phyloP scores from a whole-genome alignment of 2,888 invertebrate species.

The Drosophila ezoana region DNA sequence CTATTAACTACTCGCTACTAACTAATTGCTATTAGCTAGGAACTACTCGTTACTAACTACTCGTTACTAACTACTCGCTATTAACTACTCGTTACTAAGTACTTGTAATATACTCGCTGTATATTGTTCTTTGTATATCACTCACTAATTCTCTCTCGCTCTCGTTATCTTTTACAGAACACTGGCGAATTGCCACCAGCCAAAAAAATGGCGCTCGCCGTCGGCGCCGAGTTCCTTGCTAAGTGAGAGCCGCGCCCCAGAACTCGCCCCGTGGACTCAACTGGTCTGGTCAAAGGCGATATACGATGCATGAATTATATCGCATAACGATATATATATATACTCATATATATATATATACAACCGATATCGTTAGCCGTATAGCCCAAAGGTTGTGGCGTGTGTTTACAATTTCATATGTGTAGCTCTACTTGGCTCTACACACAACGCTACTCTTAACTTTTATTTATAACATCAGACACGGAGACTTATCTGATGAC shows the following conservation, averaged over 20 bases:
- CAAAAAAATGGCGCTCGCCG: slow-evolving; percentile 59
- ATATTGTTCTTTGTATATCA: not conserved
- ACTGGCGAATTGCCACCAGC: slow-evolving; percentile 58
- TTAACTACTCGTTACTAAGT: not conserved
- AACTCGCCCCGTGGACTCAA: slow-evolving; percentile 3
- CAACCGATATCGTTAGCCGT: slow-evolving; percentile 20
- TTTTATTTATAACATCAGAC: slow-evolving; percentile 14
- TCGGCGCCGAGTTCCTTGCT: slow-evolving; percentile 46
- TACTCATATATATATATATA: slow-evolving; percentile 7
- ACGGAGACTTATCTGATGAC: not conserved
- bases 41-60: not conserved
- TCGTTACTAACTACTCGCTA: not conserved
- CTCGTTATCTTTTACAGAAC: slow-evolving; percentile 25
- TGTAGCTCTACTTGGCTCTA: slow-evolving; percentile 16
- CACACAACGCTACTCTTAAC: not conserved
- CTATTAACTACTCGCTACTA: too few species aligned
- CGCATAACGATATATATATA: slow-evolving; percentile 1
- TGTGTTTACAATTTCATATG: slow-evolving; percentile 28
- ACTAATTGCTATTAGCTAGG: too few species aligned
- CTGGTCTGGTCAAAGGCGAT: slow-evolving; percentile 35
- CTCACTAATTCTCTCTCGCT: not conserved
- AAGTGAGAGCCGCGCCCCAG: slow-evolving; percentile 42
- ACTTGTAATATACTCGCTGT: not conserved
- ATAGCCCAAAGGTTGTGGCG: slow-evolving; percentile 34
- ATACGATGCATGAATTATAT: not conserved